Evolutionary conservation across 2,113 vertebrate species (phyloP).

Genomic region (Stictonetta naevosa): DNA sequence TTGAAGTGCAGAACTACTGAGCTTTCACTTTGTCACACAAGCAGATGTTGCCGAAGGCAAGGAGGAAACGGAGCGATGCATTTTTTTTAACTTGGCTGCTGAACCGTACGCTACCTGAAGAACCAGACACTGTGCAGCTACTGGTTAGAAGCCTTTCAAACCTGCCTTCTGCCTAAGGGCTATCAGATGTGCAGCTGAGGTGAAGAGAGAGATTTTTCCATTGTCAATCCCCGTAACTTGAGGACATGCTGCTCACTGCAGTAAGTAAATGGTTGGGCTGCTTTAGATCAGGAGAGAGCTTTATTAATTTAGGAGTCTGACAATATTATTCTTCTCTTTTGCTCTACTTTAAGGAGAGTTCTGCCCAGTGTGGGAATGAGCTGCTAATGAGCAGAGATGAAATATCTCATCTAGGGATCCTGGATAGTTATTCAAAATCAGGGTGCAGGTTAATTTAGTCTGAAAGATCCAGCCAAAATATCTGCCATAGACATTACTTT

Average conservation of each 20-base stretch:
- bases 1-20: conserved; percentile 36
- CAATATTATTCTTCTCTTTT: background rate
- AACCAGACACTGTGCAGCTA: background rate
- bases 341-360: background rate
- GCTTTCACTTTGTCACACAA: conserved; percentile 45
- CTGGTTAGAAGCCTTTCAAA: conserved; percentile 17
- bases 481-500: background rate
- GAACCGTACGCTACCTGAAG: conserved; percentile 12
- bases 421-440: background rate
- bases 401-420: background rate
- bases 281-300: background rate
- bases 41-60: background rate
- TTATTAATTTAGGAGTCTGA: background rate
- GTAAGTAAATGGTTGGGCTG: background rate
- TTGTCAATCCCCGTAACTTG: background rate
- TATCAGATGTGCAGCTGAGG: background rate
- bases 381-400: background rate
- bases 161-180: background rate
- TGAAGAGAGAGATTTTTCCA: background rate
- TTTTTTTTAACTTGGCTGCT: background rate
- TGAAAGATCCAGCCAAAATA: background rate
- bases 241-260: background rate
- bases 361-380: background rate
- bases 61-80: background rate
- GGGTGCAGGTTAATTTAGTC: background rate